Evolutionary conservation across 37 sponge, comb jelly and placozoan genomes (phyloP).

Genomic region (Ianthella basta): DNA sequence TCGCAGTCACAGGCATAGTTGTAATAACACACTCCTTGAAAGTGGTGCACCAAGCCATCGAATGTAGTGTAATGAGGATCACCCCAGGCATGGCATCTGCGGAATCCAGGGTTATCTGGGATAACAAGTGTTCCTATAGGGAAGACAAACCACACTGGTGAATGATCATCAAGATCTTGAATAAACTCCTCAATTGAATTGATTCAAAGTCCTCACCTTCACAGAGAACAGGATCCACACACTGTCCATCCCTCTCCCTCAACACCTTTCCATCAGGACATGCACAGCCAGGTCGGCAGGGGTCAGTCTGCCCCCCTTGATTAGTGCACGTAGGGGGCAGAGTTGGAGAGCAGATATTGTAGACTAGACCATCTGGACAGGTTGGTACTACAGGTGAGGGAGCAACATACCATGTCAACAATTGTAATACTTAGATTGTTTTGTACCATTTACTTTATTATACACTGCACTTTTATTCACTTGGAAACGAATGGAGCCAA

Average conservation of each 20-base stretch:
- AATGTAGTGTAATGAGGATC: slow-evolving; percentile 8
- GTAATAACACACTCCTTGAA: background rate
- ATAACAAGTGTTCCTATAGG: too few relatives aligned
- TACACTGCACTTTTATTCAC: too few relatives aligned
- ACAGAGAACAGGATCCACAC: background rate
- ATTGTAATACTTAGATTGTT: too few relatives aligned
- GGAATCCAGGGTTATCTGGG: too few relatives aligned
- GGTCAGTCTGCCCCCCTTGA: too few relatives aligned
- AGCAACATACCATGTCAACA: too few relatives aligned
- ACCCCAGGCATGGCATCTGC: background rate
- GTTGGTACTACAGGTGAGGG: background rate
- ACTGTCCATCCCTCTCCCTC: background rate
- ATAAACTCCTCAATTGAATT: too few relatives aligned
- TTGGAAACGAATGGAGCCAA: too few relatives aligned
- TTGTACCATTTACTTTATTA: too few relatives aligned
- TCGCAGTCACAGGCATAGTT: background rate
- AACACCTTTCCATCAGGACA: background rate
- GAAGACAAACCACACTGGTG: too few relatives aligned
- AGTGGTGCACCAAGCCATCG: slow-evolving; percentile 10
- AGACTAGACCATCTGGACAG: background rate
- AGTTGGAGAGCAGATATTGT: background rate
- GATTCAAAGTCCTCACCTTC: background rate
- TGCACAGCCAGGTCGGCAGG: background rate
- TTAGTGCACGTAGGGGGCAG: slow-evolving; percentile 19
- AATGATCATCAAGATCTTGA: too few relatives aligned